A percentile compares a stretch with the other conserved stretches of the same genome.
phyloP scores from a whole-genome alignment of 2,888 invertebrate species.

The Antheraea yamamai region DNA sequence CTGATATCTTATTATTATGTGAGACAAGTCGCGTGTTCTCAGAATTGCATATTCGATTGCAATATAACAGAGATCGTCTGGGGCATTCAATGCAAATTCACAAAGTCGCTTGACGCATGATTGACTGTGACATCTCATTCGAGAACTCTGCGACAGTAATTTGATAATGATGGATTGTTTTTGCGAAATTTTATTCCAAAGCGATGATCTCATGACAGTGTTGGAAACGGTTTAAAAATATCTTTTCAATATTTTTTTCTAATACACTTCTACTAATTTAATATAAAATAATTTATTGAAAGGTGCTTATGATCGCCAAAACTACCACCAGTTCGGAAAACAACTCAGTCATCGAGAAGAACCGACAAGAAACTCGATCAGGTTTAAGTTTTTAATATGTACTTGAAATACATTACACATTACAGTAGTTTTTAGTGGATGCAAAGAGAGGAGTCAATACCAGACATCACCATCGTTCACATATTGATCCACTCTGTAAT shows the following conservation, averaged over 20 bases:
- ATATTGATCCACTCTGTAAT: too few species aligned
- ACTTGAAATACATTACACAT: too few species aligned
- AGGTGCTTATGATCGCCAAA: too few species aligned
- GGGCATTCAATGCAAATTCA: conserved; percentile 62
- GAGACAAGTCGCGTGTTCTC: conserved; percentile 35
- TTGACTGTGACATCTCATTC: conserved; percentile 40
- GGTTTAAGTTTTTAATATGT: too few species aligned
- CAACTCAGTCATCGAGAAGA: too few species aligned
- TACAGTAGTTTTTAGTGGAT: too few species aligned
- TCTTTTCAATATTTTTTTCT: background rate
- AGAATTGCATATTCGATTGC: conserved; percentile 36
- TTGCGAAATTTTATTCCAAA: background rate
- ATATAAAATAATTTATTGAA: too few species aligned
- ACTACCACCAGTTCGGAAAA: too few species aligned
- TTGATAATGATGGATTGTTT: conserved; percentile 12
- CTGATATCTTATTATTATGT: conserved; percentile 36
- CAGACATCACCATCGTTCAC: too few species aligned
- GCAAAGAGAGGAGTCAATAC: too few species aligned
- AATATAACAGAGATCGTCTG: conserved; percentile 45
- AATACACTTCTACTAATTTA: too few species aligned
- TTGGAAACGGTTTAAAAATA: background rate
- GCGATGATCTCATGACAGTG: background rate
- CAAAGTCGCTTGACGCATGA: conserved; percentile 15
- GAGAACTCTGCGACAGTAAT: conserved; percentile 25
- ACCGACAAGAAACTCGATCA: too few species aligned